Conservation (phyloP, 2,888 invertebrate genomes). For the Hirtodrosophila trivittata region DNA sequence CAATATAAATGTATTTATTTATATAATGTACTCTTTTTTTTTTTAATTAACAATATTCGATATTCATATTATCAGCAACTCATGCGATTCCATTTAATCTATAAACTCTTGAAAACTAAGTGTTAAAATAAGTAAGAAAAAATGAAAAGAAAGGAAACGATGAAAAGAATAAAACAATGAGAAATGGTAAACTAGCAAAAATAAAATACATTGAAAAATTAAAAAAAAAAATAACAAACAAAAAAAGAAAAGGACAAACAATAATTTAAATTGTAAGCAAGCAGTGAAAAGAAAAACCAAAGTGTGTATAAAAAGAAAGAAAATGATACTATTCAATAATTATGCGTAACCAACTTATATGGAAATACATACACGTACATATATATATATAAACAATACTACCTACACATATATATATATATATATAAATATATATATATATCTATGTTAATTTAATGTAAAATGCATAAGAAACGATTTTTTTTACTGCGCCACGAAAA, state of each 20-base stretch:
- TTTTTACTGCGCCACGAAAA: constrained; percentile 52
- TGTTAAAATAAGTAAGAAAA: constrained; percentile 31
- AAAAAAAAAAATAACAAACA: constrained; percentile 9
- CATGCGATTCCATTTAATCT: constrained; percentile 63
- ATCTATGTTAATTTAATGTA: constrained; percentile 69
- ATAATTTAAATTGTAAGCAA: constrained; percentile 24
- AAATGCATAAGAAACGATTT: constrained; percentile 53
- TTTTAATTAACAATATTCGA: constrained; percentile 37
- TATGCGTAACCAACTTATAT: constrained; percentile 40
- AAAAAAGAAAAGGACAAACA: not conserved
- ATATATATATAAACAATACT: constrained; percentile 55
- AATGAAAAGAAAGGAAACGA: not conserved
- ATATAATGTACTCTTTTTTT: constrained; percentile 58
- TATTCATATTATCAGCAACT: constrained; percentile 67
- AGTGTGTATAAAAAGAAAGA: constrained; percentile 65
- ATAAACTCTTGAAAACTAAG: constrained; percentile 35
- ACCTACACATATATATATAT: constrained; percentile 60
- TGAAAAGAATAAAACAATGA: constrained; percentile 8
- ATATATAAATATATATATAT: constrained; percentile 44
- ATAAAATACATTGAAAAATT: constrained; percentile 27
- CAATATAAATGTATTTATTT: constrained; percentile 73
- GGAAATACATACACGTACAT: constrained; percentile 21
- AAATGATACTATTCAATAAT: constrained; percentile 32
- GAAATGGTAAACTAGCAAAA: constrained; percentile 56
- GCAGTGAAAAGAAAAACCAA: constrained; percentile 69